Evolutionary conservation across 2,113 vertebrate genomes (phyloP).

Genomic region (Cinclus cinclus): DNA sequence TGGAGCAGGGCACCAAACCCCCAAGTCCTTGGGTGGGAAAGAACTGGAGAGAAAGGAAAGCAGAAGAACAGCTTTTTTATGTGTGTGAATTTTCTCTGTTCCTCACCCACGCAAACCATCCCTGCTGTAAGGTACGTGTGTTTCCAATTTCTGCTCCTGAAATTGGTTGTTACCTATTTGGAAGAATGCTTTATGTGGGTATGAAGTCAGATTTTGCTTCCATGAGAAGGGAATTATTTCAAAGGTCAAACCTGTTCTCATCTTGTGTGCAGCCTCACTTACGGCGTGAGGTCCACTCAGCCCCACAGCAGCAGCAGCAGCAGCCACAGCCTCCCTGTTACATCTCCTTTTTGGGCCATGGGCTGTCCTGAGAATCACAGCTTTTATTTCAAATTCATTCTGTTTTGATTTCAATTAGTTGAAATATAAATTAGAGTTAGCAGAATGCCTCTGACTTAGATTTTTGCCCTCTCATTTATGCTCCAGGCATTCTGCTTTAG

Average conservation of each 20-base stretch:
- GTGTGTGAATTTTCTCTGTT: not conserved
- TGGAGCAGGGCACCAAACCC: not conserved
- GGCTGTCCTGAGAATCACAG: not conserved
- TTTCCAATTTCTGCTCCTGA: not conserved
- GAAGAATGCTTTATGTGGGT: not conserved
- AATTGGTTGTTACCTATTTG: not conserved
- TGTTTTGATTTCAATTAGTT: conserved; percentile 22
- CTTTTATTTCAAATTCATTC: conserved; percentile 4
- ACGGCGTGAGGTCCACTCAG: not conserved
- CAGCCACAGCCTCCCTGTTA: not conserved
- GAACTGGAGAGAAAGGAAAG: not conserved
- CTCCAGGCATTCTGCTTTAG: conserved; percentile 40
- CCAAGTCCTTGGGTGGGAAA: too few relatives aligned
- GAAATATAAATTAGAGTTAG: conserved; percentile 40
- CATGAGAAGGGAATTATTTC: not conserved
- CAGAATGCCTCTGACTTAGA: conserved; percentile 28
- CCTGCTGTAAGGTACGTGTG: not conserved
- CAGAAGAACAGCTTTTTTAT: accelerated
- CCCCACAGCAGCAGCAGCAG: not conserved
- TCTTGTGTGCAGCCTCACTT: accelerated
- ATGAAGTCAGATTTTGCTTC: not conserved
- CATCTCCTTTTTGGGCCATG: not conserved
- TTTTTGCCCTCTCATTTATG: conserved; percentile 32
- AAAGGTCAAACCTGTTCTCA: accelerated
- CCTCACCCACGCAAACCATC: not conserved